Percentiles rank a stretch among this genome's conserved stretches.
Conservation (phyloP, 2,113 vertebrate genomes). For the Felis chaus region DNA sequence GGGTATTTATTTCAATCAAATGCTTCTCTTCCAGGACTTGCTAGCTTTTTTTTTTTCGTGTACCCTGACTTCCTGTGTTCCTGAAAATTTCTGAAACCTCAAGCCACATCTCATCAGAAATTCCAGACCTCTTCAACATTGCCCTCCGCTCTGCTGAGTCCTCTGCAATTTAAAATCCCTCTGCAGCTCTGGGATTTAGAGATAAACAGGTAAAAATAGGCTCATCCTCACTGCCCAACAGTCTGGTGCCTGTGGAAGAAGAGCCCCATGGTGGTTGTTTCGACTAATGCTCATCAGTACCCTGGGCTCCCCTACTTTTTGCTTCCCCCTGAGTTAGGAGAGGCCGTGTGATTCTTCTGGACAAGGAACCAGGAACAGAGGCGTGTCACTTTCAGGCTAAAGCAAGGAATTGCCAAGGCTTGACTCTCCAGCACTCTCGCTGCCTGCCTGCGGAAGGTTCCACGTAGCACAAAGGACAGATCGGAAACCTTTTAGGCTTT, state of each 20-base stretch:
- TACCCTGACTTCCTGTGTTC: neutral
- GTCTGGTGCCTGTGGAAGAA: too few relatives aligned
- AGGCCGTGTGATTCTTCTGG: neutral
- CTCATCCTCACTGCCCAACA: neutral
- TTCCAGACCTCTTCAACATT: neutral
- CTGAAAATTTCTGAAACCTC: constrained; percentile 10
- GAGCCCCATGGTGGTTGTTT: rapidly evolving
- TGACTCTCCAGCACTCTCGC: neutral
- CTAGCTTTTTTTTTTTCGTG: neutral
- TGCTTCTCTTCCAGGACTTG: neutral
- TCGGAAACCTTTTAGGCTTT: neutral
- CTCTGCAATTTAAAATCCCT: neutral
- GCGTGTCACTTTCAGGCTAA: neutral
- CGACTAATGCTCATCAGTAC: too few relatives aligned
- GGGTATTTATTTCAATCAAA: neutral
- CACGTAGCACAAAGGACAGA: neutral
- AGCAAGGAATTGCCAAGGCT: neutral
- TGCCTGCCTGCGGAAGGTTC: neutral
- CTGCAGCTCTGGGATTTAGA: neutral
- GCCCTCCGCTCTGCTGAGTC: neutral
- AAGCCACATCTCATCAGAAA: neutral
- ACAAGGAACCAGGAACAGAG: neutral
- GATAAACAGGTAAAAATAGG: neutral
- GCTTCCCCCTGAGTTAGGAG: neutral
- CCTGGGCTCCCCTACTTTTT: neutral